Evolutionary conservation across 1,140 invertebrate genomes (phyloP), one percentile per base, ranked within the genome.

Genomic region (Drosophila insularis): DNA sequence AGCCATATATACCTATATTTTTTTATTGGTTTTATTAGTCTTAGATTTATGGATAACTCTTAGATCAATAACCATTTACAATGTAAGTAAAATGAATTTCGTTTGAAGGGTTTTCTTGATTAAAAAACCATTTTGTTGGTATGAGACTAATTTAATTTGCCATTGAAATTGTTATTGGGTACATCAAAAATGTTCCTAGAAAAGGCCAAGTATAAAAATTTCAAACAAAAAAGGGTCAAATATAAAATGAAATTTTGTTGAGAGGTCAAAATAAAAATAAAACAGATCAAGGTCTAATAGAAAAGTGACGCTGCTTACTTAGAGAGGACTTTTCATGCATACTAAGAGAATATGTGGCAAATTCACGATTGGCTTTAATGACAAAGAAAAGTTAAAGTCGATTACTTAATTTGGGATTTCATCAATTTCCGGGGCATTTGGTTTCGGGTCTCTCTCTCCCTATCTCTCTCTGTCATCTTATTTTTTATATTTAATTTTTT

Each of bases 171-270:
- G 21, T 19, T 43, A 10, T 21, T 19, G 43, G 43, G 43, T 50
- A 8, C 43, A 10, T 4, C 14, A 43, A 14, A n/a, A 43, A 43
- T n/a, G 13, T n/a, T 40, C n/a, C n/a, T 17, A 6, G 40, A 19
- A 8, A 17, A 17, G 6, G 27, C 19, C 19, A 11, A 62, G 1
- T 27, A 60, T 14, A 39, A 23, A 58, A 39, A 46, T 56, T 39
- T 23, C 40, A 53, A 21, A 39, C 35, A 37, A 65, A 64, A 73
- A 80, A 65, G 68, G 68, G 61, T 69, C 43, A 39, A 46, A 62
- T 8, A 40, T n/a, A 10, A 53, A 64, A 59, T 63, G 21, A 31
- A 56, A 68, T 72, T 72, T 72, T 43, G 46, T 54, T 46, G 19
- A 27, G 60, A 35, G 17, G 17, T 4, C n/a, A 3, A 39, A 4